Conservation (phyloP, 2,797 vertebrate genomes). For the Manis pentadactyla region DNA sequence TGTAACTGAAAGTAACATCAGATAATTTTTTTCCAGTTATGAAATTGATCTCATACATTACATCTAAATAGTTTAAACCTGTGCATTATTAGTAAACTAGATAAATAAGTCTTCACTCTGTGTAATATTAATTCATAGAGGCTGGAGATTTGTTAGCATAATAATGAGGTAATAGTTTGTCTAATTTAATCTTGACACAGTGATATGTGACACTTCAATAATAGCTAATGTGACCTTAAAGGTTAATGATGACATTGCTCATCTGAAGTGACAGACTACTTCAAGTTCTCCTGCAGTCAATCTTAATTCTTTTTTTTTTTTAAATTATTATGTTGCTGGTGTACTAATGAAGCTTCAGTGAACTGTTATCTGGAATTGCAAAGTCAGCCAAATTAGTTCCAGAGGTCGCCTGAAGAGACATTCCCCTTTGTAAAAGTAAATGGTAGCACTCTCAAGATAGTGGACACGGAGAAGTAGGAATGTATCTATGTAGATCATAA, state of each 20-base stretch:
- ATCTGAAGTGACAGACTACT: constrained; percentile 70
- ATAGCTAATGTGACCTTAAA: constrained; percentile 79
- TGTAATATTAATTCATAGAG: constrained; percentile 74
- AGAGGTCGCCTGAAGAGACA: constrained; percentile 35
- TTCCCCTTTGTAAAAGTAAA: constrained; percentile 32
- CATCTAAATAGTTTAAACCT: constrained; percentile 41
- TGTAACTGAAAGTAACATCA: constrained; percentile 39
- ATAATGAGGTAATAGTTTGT: constrained; percentile 80
- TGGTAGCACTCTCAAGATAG: not conserved
- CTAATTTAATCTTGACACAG: constrained; percentile 74
- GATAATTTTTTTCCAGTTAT: constrained; percentile 35
- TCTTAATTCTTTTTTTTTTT: constrained; percentile 59
- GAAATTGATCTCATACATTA: constrained; percentile 49
- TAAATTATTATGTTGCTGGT: constrained; percentile 67
- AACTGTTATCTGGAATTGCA: constrained; percentile 53
- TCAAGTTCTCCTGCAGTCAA: constrained; percentile 64
- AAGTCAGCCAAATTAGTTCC: constrained; percentile 64
- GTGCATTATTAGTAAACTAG: constrained; percentile 63
- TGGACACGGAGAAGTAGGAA: not conserved
- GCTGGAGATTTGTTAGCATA: constrained; percentile 64
- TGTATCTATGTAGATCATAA: not conserved
- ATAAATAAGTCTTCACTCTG: constrained; percentile 25
- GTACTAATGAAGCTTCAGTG: constrained; percentile 59
- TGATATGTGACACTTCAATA: constrained; percentile 81
- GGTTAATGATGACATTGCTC: constrained; percentile 79